These are phyloP conservation scores for Mormoops blainvillei DNA, from an alignment of 2,113 vertebrate genomes.

Conservation along the genomic window DNA sequence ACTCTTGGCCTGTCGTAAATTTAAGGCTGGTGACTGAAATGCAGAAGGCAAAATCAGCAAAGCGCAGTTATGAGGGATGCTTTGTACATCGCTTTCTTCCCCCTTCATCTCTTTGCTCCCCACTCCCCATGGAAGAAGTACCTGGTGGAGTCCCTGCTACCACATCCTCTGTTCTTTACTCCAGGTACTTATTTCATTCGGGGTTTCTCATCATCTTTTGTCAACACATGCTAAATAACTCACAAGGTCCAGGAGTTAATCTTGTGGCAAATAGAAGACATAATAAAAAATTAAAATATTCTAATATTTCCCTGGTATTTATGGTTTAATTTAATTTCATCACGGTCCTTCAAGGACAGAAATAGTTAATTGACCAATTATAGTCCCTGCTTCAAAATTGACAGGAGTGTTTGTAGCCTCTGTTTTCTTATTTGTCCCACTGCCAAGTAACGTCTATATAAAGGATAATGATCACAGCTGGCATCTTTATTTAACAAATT, in stretches of 20 bases:
- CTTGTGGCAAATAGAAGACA: background rate
- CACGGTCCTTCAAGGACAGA: background rate
- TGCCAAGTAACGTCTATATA: background rate
- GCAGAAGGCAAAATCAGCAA: background rate
- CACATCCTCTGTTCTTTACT: background rate
- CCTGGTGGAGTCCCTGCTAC: background rate
- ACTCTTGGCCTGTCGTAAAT: background rate
- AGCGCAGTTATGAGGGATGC: background rate
- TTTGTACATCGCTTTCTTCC: background rate
- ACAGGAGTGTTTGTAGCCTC: background rate
- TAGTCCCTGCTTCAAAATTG: background rate
- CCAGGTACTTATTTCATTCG: background rate
- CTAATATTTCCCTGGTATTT: background rate
- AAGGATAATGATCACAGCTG: background rate
- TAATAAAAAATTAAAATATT: background rate
- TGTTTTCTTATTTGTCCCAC: background rate
- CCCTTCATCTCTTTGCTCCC: background rate
- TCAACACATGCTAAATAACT: background rate
- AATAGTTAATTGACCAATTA: background rate
- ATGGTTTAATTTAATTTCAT: background rate
- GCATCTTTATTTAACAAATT: background rate
- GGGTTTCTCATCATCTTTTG: background rate
- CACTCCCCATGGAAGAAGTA: background rate
- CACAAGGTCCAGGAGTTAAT: background rate
- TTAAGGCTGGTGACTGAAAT: background rate